Base-by-base conservation (phyloP, 1,140 invertebrate genomes). In the Dryas iulia region DNA sequence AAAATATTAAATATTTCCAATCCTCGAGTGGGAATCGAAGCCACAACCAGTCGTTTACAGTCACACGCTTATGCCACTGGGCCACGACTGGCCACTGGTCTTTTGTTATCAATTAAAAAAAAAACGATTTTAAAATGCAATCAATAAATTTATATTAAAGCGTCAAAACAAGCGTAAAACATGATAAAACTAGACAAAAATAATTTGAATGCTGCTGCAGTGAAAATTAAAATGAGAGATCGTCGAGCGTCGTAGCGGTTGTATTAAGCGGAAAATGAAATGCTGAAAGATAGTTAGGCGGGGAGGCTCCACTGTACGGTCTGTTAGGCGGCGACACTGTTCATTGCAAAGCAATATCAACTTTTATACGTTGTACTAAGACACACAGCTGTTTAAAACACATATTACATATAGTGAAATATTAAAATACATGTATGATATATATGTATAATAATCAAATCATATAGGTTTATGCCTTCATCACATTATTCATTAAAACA, bases 261-360 rank as follows among this genome's bases (percentile, higher is more conserved):
- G 73, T 69, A 76, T 75, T 74, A 68, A 73, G 74, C 64, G 71
- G 71, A 72, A 75, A 75, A 75, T 75, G 64, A 63, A 73, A 73
- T 70, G 52, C 70, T 70, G 70, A 69, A 66, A 75, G 70, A 75
- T 67, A 66, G 70, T 75, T 59, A 64, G 60, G 73, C 33, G 70
- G 54, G 62, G 59, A 59, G 69, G 68, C 64, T 58, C 39, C 39
- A 10, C 14, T 31, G 47, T 63, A 69, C 68, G 35, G 64, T 58
- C 61, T 62, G 67, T 23, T 66, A 47, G 57, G 12, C 30, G 28
- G 14, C 65, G 47, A 58, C 24, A 58, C 26, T 26, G 31, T 31
- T 54, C 31, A 24, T 35, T 26, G 21, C 52, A 57, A 25, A 24
- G 10, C 63, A 14, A 39, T 26, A 57, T 14, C 54, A 8, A 39